Conservation (phyloP, 92 coral and sea anemone species). For the Scolanthus callimorphus region DNA sequence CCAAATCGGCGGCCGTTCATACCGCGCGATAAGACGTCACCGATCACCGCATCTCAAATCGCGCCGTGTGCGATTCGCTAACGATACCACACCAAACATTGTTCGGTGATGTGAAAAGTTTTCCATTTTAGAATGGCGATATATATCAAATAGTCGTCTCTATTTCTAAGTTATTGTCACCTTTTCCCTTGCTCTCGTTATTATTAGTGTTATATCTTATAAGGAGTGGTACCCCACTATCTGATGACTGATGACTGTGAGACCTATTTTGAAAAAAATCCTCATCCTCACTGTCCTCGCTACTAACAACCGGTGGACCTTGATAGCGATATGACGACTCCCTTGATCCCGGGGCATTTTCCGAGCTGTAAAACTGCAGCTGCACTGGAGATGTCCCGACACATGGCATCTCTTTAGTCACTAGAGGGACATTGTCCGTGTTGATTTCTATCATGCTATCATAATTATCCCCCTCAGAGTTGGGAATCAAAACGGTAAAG, state of each 20-base stretch:
- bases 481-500: conserved; percentile 46
- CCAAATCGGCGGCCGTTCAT: too few species aligned
- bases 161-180: not conserved
- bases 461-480: conserved; percentile 8
- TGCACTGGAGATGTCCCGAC: conserved; percentile 38
- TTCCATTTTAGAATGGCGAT: too few species aligned
- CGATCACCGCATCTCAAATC: too few species aligned
- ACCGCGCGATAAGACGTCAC: too few species aligned
- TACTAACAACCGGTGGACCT: not conserved
- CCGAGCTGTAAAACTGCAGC: conserved; percentile 8
- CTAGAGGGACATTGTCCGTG: conserved; percentile 46
- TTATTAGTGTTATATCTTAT: too few species aligned
- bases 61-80: too few species aligned
- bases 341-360: too few species aligned
- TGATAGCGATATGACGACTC: not conserved
- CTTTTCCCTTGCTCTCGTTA: not conserved
- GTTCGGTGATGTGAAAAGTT: too few species aligned
- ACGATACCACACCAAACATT: too few species aligned
- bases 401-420: conserved; percentile 14
- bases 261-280: not conserved
- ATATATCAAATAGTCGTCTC: not conserved
- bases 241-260: not conserved
- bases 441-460: conserved; percentile 55
- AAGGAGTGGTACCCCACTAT: not conserved
- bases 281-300: not conserved